Percentiles rank a stretch among this genome's conserved stretches.
Conservation (phyloP, 2,797 vertebrate genomes). For the Chiloscyllium punctatum region DNA sequence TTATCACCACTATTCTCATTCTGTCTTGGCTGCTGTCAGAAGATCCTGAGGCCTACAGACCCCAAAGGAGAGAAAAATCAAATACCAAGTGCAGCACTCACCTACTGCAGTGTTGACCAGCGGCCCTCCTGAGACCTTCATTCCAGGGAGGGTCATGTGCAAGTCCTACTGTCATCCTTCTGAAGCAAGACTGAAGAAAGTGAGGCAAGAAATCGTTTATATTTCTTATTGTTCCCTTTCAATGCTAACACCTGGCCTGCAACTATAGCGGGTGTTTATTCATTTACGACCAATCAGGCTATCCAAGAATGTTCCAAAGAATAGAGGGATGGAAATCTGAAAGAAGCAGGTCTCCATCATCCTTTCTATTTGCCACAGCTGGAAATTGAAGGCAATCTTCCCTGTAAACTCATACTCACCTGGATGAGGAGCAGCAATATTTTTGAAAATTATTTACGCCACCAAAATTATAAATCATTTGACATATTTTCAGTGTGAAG, state of each 20-base stretch:
- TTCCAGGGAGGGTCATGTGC: neutral
- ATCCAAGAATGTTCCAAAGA: neutral
- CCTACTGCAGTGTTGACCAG: neutral
- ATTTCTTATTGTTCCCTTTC: neutral
- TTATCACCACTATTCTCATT: neutral
- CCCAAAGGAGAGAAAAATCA: neutral
- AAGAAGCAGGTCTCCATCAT: neutral
- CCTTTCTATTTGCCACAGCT: neutral
- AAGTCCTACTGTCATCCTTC: neutral
- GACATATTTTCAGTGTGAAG: neutral
- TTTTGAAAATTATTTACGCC: neutral
- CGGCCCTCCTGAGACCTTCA: neutral
- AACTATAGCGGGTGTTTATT: neutral
- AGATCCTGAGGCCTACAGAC: neutral
- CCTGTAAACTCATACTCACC: neutral
- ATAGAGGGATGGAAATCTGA: neutral
- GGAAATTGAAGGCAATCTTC: neutral
- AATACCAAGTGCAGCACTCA: neutral
- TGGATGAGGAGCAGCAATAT: neutral
- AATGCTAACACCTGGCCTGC: neutral
- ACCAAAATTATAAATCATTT: neutral
- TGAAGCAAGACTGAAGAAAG: neutral
- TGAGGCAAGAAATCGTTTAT: neutral
- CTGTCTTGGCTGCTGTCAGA: neutral
- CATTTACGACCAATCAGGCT: neutral